Evolutionary conservation across 2,888 invertebrate species (phyloP).

Genomic region (Agrotis clavis): DNA sequence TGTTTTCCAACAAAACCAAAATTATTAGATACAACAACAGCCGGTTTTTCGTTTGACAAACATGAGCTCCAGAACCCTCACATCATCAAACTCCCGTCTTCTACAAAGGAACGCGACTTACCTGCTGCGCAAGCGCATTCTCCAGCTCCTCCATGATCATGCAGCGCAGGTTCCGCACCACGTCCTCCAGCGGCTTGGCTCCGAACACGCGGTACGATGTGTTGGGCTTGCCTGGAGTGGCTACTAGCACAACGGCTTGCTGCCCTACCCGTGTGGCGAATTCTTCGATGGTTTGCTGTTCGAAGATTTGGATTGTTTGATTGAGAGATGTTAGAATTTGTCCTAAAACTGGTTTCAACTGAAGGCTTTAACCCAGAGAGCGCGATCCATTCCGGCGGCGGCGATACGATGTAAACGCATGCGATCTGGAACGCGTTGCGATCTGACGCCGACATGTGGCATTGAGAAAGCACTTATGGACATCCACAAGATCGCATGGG

Average conservation of each 20-base stretch:
- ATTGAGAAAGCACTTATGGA: too few relatives aligned
- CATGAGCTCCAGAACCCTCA: too few relatives aligned
- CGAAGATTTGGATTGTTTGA: neutral
- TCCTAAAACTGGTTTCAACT: neutral
- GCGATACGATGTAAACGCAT: too few relatives aligned
- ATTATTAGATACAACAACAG: too few relatives aligned
- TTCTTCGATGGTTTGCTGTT: conserved; percentile 98
- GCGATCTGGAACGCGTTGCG: too few relatives aligned
- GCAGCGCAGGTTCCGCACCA: conserved; percentile 96
- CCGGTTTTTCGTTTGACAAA: too few relatives aligned
- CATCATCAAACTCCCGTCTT: neutral
- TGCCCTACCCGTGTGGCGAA: conserved; percentile 99
- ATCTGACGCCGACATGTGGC: too few relatives aligned
- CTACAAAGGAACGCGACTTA: conserved; percentile 65
- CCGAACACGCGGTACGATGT: conserved; percentile 99
- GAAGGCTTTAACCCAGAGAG: neutral
- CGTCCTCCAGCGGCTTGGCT: conserved; percentile 98
- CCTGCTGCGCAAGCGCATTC: conserved; percentile 97
- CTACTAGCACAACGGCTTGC: conserved; percentile 98
- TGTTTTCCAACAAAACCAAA: too few relatives aligned
- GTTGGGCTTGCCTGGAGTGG: conserved; percentile 98
- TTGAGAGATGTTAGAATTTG: neutral
- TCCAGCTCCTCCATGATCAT: conserved; percentile 99
- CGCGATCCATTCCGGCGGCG: too few relatives aligned
- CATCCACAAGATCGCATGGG: too few relatives aligned